Conservation (phyloP, 2,888 invertebrate species). For the Mesochorus sp. region DNA sequence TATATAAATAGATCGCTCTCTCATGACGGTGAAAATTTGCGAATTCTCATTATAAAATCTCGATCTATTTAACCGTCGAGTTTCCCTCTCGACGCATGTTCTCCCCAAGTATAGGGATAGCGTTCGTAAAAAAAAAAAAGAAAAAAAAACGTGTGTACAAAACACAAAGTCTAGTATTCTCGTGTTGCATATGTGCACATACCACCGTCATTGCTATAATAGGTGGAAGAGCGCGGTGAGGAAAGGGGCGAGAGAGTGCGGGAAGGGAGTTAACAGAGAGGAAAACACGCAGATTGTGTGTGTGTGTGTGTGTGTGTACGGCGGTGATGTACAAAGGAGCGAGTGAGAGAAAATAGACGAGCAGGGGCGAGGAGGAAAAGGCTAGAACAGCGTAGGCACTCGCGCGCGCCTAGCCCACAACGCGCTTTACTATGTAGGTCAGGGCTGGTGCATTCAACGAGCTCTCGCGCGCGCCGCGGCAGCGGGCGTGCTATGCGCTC, state of each 20-base stretch:
- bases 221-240: constrained; percentile 40
- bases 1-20: not conserved
- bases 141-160: constrained; percentile 23
- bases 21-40: constrained; percentile 27
- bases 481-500: too few species aligned
- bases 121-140: not conserved
- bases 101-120: constrained; percentile 1
- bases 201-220: constrained; percentile 54
- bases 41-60: constrained; percentile 33
- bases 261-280: constrained; percentile 25
- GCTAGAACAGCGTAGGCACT: constrained; percentile 70
- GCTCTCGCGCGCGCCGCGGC: constrained; percentile 72
- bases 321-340: constrained; percentile 44
- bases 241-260: constrained; percentile 35
- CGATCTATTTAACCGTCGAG: constrained; percentile 15
- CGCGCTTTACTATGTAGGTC: constrained; percentile 81
- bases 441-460: constrained; percentile 81
- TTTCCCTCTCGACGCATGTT: constrained; percentile 38
- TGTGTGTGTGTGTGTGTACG: constrained; percentile 35
- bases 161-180: constrained; percentile 48
- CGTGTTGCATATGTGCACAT: constrained; percentile 30
- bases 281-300: constrained; percentile 17
- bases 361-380: constrained; percentile 74
- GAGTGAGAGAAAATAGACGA: constrained; percentile 27
- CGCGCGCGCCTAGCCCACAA: constrained; percentile 77